These are phyloP conservation scores for Netelia melanura DNA, from an alignment of 2,888 invertebrate genomes.

Conservation along the genomic window DNA sequence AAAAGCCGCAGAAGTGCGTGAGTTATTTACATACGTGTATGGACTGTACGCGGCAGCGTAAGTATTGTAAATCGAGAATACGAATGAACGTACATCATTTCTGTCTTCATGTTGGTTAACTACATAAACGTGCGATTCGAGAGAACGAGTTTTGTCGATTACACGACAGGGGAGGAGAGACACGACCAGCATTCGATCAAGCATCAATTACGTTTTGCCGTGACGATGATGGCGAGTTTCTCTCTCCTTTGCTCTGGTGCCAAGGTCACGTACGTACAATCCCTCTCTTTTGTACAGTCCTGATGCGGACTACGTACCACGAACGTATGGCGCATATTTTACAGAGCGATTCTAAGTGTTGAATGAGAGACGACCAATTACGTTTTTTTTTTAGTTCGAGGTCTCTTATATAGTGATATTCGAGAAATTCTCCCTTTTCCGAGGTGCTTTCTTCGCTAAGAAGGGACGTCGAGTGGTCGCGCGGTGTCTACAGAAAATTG, in stretches of 20 bases:
- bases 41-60: background rate
- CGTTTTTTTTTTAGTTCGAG: slow-evolving; percentile 51
- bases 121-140: slow-evolving; percentile 26
- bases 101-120: background rate
- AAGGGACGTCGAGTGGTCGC: slow-evolving; percentile 38
- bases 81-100: background rate
- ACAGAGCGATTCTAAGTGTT: slow-evolving; percentile 31
- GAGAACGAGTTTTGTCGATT: slow-evolving; percentile 60
- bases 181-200: slow-evolving; percentile 60
- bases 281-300: slow-evolving; percentile 26
- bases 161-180: slow-evolving; percentile 27
- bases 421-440: slow-evolving; percentile 3
- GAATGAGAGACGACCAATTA: slow-evolving; percentile 57
- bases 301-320: background rate
- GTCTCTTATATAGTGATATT: background rate
- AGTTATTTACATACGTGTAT: background rate
- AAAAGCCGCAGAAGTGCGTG: background rate
- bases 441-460: slow-evolving; percentile 20
- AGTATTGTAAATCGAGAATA: background rate
- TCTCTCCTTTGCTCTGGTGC: slow-evolving; percentile 37
- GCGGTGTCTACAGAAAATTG: slow-evolving; percentile 31
- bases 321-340: slow-evolving; percentile 21
- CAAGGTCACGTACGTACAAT: slow-evolving; percentile 61
- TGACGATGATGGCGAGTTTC: slow-evolving; percentile 55
- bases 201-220: slow-evolving; percentile 58